phyloP scores from a whole-genome alignment of 2,113 vertebrate species.

The Trichomycterus rosablanca region DNA sequence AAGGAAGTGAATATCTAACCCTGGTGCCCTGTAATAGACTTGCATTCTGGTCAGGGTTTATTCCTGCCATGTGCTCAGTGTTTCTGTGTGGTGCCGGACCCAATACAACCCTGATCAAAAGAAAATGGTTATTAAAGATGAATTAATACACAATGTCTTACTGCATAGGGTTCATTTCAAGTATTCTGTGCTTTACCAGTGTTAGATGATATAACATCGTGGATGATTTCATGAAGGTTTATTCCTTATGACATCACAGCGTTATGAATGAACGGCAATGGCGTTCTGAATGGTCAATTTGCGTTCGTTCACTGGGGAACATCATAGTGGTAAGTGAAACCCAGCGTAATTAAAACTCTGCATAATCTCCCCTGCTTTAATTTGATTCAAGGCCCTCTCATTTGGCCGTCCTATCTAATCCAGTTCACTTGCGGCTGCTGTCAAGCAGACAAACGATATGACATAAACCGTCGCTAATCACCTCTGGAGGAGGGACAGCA shows the following conservation, averaged over 20 bases:
- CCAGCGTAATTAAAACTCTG: conserved; percentile 67
- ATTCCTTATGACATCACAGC: conserved; percentile 20
- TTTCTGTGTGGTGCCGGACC: too few relatives aligned
- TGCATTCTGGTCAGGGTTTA: too few relatives aligned
- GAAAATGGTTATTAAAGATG: too few relatives aligned
- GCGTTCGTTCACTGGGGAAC: conserved; percentile 20
- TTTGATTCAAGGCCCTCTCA: conserved; percentile 47
- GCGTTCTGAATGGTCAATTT: conserved; percentile 39
- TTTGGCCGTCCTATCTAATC: conserved; percentile 49
- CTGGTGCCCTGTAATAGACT: too few relatives aligned
- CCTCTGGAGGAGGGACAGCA: conserved; percentile 42
- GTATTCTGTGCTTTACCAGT: not conserved
- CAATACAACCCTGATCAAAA: too few relatives aligned
- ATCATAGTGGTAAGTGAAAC: conserved; percentile 65
- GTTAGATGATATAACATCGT: not conserved
- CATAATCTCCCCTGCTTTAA: conserved; percentile 58
- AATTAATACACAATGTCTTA: too few relatives aligned
- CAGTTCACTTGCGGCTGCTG: conserved; percentile 51
- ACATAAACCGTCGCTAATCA: conserved; percentile 56
- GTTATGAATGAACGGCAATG: conserved; percentile 28
- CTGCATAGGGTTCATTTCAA: too few relatives aligned
- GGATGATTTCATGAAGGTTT: not conserved
- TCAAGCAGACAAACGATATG: conserved; percentile 56
- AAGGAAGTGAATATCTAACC: too few relatives aligned
- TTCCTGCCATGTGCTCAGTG: too few relatives aligned